A percentile compares a stretch with the other conserved stretches of the same genome.
Conservation (phyloP, 2,888 invertebrate genomes). For the Acrobasis suavella region DNA sequence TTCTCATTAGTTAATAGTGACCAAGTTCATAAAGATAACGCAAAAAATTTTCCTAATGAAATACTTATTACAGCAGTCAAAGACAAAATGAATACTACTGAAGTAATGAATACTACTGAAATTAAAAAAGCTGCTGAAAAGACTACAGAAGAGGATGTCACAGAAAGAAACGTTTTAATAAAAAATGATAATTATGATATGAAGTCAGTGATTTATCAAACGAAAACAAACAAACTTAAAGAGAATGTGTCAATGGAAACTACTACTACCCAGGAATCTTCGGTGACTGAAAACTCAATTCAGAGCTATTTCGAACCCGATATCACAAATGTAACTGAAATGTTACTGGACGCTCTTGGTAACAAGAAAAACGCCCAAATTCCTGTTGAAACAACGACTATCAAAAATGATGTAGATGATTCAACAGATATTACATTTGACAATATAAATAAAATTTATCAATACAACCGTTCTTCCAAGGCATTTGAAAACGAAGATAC, state of each 20-base stretch:
- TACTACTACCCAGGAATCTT: constrained; percentile 36
- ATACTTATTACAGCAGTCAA: not conserved
- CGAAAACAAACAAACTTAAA: not conserved
- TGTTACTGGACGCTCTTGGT: constrained; percentile 47
- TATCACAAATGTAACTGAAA: constrained; percentile 42
- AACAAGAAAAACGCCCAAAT: constrained; percentile 36
- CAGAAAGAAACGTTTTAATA: not conserved
- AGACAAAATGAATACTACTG: constrained; percentile 6
- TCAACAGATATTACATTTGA: constrained; percentile 63
- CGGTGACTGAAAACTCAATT: constrained; percentile 44
- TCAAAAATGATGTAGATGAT: constrained; percentile 43
- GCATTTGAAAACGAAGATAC: constrained; percentile 50
- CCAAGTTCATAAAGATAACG: constrained; percentile 26
- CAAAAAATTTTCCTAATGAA: constrained; percentile 15
- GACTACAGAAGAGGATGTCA: not conserved
- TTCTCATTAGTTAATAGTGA: constrained; percentile 18
- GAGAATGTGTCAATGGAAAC: constrained; percentile 22
- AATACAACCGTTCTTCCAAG: constrained; percentile 66
- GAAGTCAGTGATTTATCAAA: not conserved
- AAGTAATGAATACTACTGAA: constrained; percentile 3
- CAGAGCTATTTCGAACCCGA: constrained; percentile 38
- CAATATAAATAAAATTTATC: constrained; percentile 49
- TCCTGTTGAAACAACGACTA: constrained; percentile 37
- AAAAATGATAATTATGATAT: not conserved
- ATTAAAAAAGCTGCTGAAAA: not conserved